A percentile compares a stretch with the other conserved stretches of the same genome.
These are phyloP conservation scores for Nycticebus coucang DNA, from an alignment of 2,113 vertebrate species.

Conservation along the genomic window DNA sequence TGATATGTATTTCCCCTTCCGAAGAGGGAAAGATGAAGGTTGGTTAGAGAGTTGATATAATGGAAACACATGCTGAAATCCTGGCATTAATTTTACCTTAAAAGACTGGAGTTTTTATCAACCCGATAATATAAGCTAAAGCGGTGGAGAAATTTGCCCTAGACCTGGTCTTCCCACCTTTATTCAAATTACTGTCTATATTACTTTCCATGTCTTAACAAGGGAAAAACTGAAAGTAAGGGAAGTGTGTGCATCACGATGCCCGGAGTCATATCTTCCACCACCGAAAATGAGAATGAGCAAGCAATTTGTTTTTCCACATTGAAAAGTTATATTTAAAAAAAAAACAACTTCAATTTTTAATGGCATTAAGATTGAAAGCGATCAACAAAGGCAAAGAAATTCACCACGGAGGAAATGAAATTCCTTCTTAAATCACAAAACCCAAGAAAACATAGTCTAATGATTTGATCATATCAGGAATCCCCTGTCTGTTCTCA, in stretches of 20 bases:
- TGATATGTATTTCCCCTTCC: conserved; percentile 45
- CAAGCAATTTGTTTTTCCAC: conserved; percentile 61
- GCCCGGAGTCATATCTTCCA: conserved; percentile 84
- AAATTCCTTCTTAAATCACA: conserved; percentile 66
- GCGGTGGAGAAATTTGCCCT: conserved; percentile 76
- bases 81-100: conserved; percentile 54
- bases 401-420: conserved; percentile 47
- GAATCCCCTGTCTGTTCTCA: conserved; percentile 29
- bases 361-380: conserved; percentile 43
- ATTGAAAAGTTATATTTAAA: conserved; percentile 33
- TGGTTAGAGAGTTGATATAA: conserved; percentile 17
- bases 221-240: conserved; percentile 84
- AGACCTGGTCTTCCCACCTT: conserved; percentile 80
- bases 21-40: not conserved
- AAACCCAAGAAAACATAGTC: conserved; percentile 36
- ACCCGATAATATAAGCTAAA: conserved; percentile 71
- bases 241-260: conserved; percentile 71
- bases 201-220: conserved; percentile 81
- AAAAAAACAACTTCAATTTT: not conserved
- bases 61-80: conserved; percentile 67
- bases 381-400: conserved; percentile 38
- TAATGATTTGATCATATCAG: conserved; percentile 13
- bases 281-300: conserved; percentile 72
- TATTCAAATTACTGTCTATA: conserved; percentile 82
- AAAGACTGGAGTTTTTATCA: conserved; percentile 75